Base-by-base conservation (phyloP, 2,113 vertebrate species). In the Hyperopisus bebe region DNA sequence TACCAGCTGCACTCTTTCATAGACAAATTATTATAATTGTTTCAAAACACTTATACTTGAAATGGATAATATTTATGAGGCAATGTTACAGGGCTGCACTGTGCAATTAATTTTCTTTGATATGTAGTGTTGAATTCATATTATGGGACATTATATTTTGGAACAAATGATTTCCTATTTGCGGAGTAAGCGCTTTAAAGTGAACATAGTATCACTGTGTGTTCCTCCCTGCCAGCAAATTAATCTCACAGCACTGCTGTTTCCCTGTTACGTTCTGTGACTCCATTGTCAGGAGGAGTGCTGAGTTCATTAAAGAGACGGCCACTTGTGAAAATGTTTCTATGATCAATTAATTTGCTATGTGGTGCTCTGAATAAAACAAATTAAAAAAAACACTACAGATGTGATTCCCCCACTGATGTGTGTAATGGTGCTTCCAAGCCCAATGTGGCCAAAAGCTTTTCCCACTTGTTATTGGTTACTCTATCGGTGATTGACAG, bases 41-140 rank as follows among this genome's bases (percentile, higher is more conserved):
- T 89, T 80, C 77, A 89, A 85, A 62, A 11, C 24, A 89, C 74
- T 82, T 84, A 31, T 89, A 80, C 13, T 89, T 89, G 62, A 82
- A 53, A 80, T 83, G 17, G 74, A 84, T 55, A 89, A n/a, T 17
- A 50, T 83, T 44, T 83, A 83, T 89, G 53, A 84, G 35, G 74
- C 48, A n/a, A 31, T 46, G 58, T 39, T 88, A 74, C 27, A n/a
- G 27, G 55, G 11, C 15, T 51, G 46, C 51, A n/a, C 31, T 24
- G 21, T 39, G 88, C 47, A 48, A 74, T 31, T 89, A 31, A 89
- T 66, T 80, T 51, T 51, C 50, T 87, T 55, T 51, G 48, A 55
- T 39, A 87, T 24, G 15, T 53, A 87, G 50, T 87, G 85, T 17
- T 53, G 50, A 9, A 39, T 51, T 87, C 50, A 39, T 86, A 86